Evolutionary conservation across 2,888 invertebrate genomes (phyloP).

Genomic region (Drosophila histrio): DNA sequence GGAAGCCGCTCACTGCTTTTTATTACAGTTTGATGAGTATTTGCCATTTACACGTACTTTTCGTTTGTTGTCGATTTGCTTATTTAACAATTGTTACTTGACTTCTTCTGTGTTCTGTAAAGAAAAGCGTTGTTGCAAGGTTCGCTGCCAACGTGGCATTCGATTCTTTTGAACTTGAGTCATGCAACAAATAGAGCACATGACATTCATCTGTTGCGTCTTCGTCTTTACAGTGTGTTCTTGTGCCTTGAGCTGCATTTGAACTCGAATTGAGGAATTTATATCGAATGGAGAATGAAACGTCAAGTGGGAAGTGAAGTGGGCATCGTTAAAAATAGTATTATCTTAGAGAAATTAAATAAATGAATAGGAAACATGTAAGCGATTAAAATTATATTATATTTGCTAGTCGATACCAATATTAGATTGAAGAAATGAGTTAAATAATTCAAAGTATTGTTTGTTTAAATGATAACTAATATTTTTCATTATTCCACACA

Average conservation of each 20-base stretch:
- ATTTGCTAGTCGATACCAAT: too few relatives aligned
- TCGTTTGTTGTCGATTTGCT: conserved; percentile 52
- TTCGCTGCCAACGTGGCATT: conserved; percentile 38
- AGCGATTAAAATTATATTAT: too few relatives aligned
- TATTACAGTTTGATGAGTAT: conserved; percentile 9
- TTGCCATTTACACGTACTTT: conserved; percentile 37
- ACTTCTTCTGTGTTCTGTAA: conserved; percentile 6
- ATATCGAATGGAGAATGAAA: not conserved
- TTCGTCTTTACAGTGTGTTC: not conserved
- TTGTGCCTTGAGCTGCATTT: not conserved
- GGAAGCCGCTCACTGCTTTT: not conserved
- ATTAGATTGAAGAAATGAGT: too few relatives aligned
- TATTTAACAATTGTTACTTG: conserved; percentile 30
- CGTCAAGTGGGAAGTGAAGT: too few relatives aligned
- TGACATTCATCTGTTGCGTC: conserved; percentile 5
- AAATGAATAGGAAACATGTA: too few relatives aligned
- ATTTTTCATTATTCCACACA: too few relatives aligned
- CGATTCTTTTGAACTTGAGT: conserved; percentile 50
- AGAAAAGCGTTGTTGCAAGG: conserved; percentile 28
- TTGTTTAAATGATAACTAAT: too few relatives aligned
- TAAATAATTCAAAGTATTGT: too few relatives aligned
- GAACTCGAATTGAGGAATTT: not conserved
- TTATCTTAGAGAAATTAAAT: too few relatives aligned
- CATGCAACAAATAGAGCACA: conserved; percentile 47
- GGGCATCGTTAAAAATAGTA: too few relatives aligned